Conservation (phyloP, 2,113 vertebrate species). For the Azemiops feae region DNA sequence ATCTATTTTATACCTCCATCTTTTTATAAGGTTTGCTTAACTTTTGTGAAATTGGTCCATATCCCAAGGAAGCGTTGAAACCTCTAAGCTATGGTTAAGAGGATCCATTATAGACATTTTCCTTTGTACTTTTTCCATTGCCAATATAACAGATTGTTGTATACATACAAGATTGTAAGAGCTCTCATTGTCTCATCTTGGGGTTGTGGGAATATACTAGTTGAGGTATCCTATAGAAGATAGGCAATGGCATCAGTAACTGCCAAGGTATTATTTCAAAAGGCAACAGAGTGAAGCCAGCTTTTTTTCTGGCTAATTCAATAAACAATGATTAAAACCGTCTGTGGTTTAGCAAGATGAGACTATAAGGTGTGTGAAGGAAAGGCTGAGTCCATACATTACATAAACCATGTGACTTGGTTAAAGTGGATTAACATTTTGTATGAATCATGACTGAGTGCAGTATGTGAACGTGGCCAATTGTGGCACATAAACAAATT, state of each 20-base stretch:
- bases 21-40: neutral
- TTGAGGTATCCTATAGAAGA: neutral
- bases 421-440: neutral
- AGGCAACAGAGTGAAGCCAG: neutral
- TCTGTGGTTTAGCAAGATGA: neutral
- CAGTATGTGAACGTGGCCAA: neutral
- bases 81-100: neutral
- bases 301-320: neutral
- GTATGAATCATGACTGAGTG: neutral
- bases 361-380: neutral
- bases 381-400: neutral
- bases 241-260: neutral
- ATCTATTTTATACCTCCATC: neutral
- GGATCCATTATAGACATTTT: neutral
- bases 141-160: neutral
- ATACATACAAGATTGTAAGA: neutral
- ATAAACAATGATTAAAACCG: neutral
- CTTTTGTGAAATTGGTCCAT: neutral
- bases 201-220: too few relatives aligned
- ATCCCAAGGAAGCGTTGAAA: neutral
- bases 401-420: neutral
- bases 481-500: neutral
- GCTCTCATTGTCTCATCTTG: too few relatives aligned
- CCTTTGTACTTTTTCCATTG: neutral
- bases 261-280: neutral